These are phyloP conservation scores for Nicator chloris DNA, from an alignment of 2,113 vertebrate species.

Conservation along the genomic window DNA sequence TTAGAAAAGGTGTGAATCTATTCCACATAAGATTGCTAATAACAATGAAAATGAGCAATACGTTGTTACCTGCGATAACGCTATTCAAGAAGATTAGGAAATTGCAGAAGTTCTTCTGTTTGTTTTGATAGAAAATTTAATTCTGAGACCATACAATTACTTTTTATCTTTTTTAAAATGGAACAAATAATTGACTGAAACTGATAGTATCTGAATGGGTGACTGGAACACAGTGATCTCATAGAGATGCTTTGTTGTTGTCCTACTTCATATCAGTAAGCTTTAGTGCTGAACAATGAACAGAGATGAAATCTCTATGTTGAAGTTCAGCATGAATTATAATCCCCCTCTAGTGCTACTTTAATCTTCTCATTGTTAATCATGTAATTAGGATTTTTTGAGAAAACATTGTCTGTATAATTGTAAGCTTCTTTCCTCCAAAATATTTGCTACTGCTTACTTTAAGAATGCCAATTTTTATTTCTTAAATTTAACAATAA, in stretches of 20 bases:
- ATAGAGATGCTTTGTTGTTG: not conserved
- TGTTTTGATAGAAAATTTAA: not conserved
- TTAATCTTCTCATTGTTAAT: not conserved
- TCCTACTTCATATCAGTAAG: not conserved
- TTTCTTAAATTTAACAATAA: not conserved
- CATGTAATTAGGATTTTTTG: not conserved
- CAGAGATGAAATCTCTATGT: not conserved
- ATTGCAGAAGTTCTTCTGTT: not conserved
- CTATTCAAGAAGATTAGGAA: not conserved
- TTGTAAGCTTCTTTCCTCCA: not conserved
- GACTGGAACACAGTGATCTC: not conserved
- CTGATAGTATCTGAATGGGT: not conserved
- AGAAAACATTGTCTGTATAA: not conserved
- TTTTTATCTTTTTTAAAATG: not conserved
- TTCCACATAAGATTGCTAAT: not conserved
- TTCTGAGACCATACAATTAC: not conserved
- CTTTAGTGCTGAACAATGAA: not conserved
- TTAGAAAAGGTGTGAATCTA: not conserved
- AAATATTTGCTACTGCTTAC: not conserved
- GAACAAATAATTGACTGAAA: not conserved
- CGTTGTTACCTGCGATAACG: not conserved
- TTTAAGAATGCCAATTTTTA: not conserved
- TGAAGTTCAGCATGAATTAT: not conserved
- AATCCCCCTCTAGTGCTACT: not conserved
- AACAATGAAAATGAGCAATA: not conserved